phyloP scores from a whole-genome alignment of 2,113 vertebrate genomes.

The Drymodes brunneopygia region DNA sequence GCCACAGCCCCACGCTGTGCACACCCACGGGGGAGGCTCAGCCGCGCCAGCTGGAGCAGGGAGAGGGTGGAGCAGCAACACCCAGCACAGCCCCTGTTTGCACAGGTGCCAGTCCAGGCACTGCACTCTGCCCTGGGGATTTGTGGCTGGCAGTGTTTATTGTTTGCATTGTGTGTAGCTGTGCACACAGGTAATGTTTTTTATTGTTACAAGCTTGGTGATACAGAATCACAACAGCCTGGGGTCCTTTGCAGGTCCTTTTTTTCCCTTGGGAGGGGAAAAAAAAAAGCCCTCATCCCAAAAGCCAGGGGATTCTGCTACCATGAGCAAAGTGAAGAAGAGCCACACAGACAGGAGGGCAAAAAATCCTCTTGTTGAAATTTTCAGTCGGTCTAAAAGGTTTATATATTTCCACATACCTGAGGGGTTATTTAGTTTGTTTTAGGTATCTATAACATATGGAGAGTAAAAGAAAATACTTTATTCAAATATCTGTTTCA shows the following conservation, averaged over 20 bases:
- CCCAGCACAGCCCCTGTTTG: neutral
- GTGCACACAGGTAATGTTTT: neutral
- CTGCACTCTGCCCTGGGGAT: neutral
- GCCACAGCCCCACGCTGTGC: neutral
- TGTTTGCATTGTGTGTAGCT: accelerated
- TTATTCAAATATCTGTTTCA: neutral
- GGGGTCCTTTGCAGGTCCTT: neutral
- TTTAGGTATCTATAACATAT: neutral
- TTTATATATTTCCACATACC: neutral
- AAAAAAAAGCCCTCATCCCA: neutral
- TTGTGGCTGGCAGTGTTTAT: neutral
- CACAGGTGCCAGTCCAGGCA: neutral
- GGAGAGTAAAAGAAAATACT: neutral
- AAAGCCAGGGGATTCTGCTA: neutral
- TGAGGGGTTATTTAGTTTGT: neutral
- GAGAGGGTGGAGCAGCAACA: neutral
- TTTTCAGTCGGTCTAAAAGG: neutral
- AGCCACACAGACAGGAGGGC: accelerated
- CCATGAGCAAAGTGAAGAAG: neutral
- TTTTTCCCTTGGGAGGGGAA: neutral
- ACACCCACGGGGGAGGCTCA: neutral
- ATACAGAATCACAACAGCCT: neutral
- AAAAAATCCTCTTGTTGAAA: neutral
- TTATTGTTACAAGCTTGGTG: accelerated
- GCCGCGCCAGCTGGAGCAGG: neutral